Conservation (phyloP, 2,888 invertebrate genomes). For the Brenthis daphne region DNA sequence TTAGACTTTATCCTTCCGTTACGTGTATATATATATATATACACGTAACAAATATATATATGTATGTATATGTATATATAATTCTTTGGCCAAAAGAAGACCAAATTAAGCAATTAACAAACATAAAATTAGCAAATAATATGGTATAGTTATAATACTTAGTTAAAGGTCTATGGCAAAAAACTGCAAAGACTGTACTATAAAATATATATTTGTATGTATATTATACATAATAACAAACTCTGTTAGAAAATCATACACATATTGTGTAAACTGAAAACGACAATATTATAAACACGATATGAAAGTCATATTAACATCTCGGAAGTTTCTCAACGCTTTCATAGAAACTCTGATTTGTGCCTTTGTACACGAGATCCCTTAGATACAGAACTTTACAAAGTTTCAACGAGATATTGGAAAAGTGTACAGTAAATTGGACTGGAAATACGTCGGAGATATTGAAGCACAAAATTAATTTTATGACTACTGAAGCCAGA, state of each 20-base stretch:
- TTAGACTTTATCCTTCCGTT: too few relatives aligned
- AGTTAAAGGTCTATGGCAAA: too few relatives aligned
- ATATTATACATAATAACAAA: background rate
- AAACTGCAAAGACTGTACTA: too few relatives aligned
- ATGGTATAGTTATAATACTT: too few relatives aligned
- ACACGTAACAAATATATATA: too few relatives aligned
- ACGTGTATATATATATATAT: too few relatives aligned
- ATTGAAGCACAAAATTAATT: constrained; percentile 38
- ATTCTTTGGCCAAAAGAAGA: too few relatives aligned
- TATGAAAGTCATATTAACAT: constrained; percentile 25
- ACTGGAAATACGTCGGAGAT: constrained; percentile 37
- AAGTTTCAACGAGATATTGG: constrained; percentile 37
- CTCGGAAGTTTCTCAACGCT: constrained; percentile 11
- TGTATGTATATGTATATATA: too few relatives aligned
- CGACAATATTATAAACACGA: constrained; percentile 11
- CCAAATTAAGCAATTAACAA: too few relatives aligned
- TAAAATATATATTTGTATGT: background rate
- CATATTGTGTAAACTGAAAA: background rate
- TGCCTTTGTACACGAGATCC: constrained; percentile 31
- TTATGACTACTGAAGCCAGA: constrained; percentile 14
- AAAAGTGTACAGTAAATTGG: constrained; percentile 40
- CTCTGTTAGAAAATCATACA: background rate
- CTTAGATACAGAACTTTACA: constrained; percentile 32
- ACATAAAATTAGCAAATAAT: too few relatives aligned
- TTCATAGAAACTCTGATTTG: constrained; percentile 28